Percentiles rank a stretch among this genome's conserved stretches.
These are phyloP conservation scores for Tragelaphus buxtoni DNA, from an alignment of 2,113 vertebrate genomes.

Conservation along the genomic window DNA sequence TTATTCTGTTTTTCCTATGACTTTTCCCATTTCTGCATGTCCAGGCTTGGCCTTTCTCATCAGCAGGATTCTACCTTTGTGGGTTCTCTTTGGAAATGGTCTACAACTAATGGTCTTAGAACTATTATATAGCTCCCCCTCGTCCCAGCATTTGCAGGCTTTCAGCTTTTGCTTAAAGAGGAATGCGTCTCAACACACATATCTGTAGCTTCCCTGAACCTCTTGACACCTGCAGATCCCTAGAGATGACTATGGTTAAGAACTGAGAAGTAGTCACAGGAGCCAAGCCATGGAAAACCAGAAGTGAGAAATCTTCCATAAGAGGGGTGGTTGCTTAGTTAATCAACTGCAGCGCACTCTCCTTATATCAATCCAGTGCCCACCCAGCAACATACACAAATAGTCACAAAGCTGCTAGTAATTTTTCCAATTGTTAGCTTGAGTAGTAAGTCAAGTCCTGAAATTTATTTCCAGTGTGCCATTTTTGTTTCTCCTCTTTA, in stretches of 20 bases:
- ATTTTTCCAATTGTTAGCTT: not conserved
- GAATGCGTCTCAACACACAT: not conserved
- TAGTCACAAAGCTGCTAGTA: not conserved
- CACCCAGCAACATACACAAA: not conserved
- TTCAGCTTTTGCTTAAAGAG: not conserved
- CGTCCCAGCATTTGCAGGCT: not conserved
- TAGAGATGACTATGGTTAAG: not conserved
- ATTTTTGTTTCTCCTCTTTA: not conserved
- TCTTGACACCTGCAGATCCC: not conserved
- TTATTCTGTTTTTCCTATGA: not conserved
- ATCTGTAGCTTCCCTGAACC: not conserved
- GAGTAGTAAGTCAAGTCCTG: not conserved
- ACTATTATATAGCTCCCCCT: not conserved
- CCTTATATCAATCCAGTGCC: not conserved
- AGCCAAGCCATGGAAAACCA: not conserved
- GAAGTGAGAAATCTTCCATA: not conserved
- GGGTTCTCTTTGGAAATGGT: not conserved
- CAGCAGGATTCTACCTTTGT: not conserved
- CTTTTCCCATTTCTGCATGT: not conserved
- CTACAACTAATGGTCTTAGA: not conserved
- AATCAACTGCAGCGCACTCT: not conserved
- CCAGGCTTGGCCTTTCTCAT: not conserved
- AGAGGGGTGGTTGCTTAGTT: not conserved
- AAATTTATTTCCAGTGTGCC: not conserved
- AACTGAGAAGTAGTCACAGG: fast-evolving